These are phyloP conservation scores for Hypotaenidia okinawae DNA, from an alignment of 2,797 vertebrate genomes.

Conservation along the genomic window DNA sequence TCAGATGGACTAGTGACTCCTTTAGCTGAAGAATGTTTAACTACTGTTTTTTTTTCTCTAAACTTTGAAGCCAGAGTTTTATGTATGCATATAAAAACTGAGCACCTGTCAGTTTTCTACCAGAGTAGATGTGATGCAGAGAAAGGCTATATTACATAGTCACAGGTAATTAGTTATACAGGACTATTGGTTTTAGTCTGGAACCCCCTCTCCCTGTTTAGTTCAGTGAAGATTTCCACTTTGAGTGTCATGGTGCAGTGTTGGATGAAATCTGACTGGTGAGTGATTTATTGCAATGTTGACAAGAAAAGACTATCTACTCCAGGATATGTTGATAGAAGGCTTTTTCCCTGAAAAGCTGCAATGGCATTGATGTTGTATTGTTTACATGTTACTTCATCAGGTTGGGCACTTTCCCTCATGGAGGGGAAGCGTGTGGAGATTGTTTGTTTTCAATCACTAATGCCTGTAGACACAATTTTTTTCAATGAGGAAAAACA, in stretches of 20 bases:
- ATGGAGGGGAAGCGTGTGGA: not conserved
- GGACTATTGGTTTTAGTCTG: not conserved
- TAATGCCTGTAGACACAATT: not conserved
- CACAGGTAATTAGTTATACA: not conserved
- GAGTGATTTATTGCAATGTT: conserved; percentile 42
- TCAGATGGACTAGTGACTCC: not conserved
- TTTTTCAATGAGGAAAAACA: not conserved
- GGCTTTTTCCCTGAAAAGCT: conserved; percentile 37
- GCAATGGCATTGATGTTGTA: not conserved
- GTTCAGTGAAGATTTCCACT: not conserved
- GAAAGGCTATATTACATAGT: rapidly evolving
- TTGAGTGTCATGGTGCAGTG: not conserved
- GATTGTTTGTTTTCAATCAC: not conserved
- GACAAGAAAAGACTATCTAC: not conserved
- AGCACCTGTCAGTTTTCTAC: not conserved
- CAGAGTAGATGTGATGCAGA: not conserved
- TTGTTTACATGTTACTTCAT: conserved; percentile 19
- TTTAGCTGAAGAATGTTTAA: not conserved
- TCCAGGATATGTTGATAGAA: not conserved
- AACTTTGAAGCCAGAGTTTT: not conserved
- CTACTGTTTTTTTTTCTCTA: not conserved
- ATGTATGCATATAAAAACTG: not conserved
- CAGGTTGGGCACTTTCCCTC: conserved; percentile 12
- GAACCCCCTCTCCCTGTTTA: not conserved
- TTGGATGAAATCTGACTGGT: not conserved